Evolutionary conservation across 2,113 vertebrate genomes (phyloP), one percentile per base, ranked within the genome.

Genomic region (Erythrocercus mccallii): DNA sequence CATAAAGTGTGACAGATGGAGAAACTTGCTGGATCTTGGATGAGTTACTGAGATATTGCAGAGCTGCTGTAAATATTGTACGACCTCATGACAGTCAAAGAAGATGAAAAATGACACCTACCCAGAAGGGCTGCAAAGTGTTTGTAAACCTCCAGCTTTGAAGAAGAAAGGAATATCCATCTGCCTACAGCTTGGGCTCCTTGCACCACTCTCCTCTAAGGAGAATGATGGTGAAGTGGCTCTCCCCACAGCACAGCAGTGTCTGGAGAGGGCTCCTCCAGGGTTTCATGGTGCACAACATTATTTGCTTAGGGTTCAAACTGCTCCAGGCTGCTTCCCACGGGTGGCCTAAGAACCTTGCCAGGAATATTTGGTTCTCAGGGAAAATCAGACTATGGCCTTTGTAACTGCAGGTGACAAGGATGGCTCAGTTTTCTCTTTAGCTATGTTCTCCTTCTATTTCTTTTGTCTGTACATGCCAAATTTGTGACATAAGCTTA

Each of bases 41-140:
- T 53, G 72, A 82, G 57, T 87, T 71, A 62, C 51, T 50, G 65
- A 66, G 90, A 44, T 23, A 40, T 21, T 88, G 58, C 42, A 44
- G 65, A 60, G 48, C 23, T 83, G 58, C 80, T 90, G 70, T 93
- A 95, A 95, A 95, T 88, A 82, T 57, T 80, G 71, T 92, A 88
- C 80, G 62, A 60, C 53, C n/a, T 48, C 45, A 4, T 23, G 79
- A 16, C 82, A 88, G 91, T 20, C 70, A 82, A n/a, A 64, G 38
- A 48, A 74, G 62, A 71, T 21, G 27, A 57, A 72, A 68, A 85
- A 56, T 16, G 28, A 38, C 57, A 65, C 35, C 40, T 56, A 24
- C 30, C 16, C 40, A 82, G 71, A 81, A 79, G 33, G 33, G 65
- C 28, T 71, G 44, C 35, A 19, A 25, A 85, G 57, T 60, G 57